Percentiles rank a stretch among this genome's conserved stretches.
These are phyloP conservation scores for Malurus cyaneus DNA, from an alignment of 2,113 vertebrate genomes.

Conservation along the genomic window DNA sequence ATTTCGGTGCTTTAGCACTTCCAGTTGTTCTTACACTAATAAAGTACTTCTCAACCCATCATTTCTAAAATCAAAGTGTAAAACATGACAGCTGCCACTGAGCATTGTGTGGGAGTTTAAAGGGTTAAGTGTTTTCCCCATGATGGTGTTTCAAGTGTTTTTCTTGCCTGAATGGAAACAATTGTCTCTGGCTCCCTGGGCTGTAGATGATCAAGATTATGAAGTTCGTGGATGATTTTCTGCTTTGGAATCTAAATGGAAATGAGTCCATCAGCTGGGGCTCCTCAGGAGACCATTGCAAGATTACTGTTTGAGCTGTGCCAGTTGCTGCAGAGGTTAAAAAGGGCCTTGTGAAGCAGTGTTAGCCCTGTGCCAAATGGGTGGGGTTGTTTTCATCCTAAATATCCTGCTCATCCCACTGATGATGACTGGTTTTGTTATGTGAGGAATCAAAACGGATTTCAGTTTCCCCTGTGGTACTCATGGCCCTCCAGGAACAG, in stretches of 20 bases:
- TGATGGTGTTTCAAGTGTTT: not conserved
- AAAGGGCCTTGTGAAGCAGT: not conserved
- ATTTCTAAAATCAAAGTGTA: not conserved
- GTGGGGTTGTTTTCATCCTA: not conserved
- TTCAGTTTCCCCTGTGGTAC: not conserved
- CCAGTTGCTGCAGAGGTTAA: not conserved
- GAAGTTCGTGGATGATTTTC: not conserved
- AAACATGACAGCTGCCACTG: not conserved
- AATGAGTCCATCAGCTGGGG: slow-evolving; percentile 19
- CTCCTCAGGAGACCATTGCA: slow-evolving; percentile 3
- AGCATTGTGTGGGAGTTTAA: not conserved
- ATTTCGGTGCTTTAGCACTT: not conserved
- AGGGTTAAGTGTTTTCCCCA: not conserved
- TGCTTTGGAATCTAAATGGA: slow-evolving; percentile 36
- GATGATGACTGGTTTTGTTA: not conserved
- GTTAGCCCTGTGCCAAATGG: not conserved
- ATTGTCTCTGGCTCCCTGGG: not conserved
- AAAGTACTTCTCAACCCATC: not conserved
- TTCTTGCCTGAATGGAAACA: not conserved
- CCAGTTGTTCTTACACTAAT: not conserved
- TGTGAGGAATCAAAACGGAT: not conserved
- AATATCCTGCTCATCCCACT: not conserved
- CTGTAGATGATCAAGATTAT: slow-evolving; percentile 28
- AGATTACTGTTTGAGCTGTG: not conserved
- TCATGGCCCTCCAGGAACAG: not conserved